Conservation (phyloP, 2,888 invertebrate species). For the Napeogenes sylphis region DNA sequence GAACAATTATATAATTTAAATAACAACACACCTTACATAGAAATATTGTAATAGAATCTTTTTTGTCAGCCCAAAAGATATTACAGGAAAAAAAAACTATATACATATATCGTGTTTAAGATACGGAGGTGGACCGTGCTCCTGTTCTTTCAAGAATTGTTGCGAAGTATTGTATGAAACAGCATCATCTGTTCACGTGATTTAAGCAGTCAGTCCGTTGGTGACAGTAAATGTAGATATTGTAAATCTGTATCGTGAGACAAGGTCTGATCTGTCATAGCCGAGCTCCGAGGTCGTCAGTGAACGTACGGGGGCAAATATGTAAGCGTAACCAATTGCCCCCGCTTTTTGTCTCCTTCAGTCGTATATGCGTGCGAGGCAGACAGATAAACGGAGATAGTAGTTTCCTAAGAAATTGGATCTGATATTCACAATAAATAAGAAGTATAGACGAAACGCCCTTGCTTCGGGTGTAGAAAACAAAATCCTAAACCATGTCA, state of each 20-base stretch:
- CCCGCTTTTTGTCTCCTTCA: conserved; percentile 38
- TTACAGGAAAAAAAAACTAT: background rate
- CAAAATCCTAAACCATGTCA: too few species aligned
- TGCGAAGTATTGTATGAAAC: conserved; percentile 1
- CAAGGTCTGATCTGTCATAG: conserved; percentile 61
- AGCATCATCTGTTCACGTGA: conserved; percentile 29
- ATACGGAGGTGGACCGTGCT: too few species aligned
- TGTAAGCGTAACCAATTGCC: conserved; percentile 51
- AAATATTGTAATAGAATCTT: background rate
- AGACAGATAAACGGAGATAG: conserved; percentile 25
- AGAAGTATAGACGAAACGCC: background rate
- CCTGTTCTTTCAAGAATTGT: background rate
- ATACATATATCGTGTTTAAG: too few species aligned
- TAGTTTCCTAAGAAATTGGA: conserved; percentile 26
- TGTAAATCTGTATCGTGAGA: conserved; percentile 49
- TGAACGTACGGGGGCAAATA: conserved; percentile 63
- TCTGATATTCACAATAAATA: conserved; percentile 22
- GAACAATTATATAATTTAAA: background rate
- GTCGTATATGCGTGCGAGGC: conserved; percentile 27
- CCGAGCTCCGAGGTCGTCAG: conserved; percentile 59
- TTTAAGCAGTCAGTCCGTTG: conserved; percentile 24
- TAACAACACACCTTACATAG: background rate
- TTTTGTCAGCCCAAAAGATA: background rate
- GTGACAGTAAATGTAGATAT: conserved; percentile 43
- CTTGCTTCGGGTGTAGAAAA: too few species aligned